Base-by-base conservation (phyloP, 2,888 invertebrate species). In the Mechanitis mazaeus region DNA sequence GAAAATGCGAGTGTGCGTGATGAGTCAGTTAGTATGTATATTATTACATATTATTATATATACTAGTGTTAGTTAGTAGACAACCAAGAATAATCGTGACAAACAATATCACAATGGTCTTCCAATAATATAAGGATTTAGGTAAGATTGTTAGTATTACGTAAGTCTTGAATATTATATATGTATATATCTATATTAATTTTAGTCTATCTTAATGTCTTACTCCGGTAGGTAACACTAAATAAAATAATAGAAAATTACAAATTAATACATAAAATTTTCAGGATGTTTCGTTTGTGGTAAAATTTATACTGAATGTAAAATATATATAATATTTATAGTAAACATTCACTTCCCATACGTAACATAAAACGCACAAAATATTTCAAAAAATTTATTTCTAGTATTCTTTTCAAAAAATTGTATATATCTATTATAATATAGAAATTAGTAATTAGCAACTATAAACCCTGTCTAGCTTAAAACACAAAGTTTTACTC, bases 81-180 rank as follows among this genome's bases (percentile, higher is more conserved):
- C 83, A 90, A 91, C 91, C 90, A 91, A 91, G 91, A 90, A 90
- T 80, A 75, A 88, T 89, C 87, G 69, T 77, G 72, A 85, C 83
- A 87, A 88, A 90, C 84, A 86, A 90, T 90, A 91, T 91, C 90
- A 90, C 90, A 69, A 79, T 78, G 70, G 88, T 89, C 88, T 89
- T 89, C 89, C 88, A 87, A 70, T 70, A 72, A 60, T n/a, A 50
- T 69, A 71, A 71, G 66, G 57, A 46, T 50, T 56, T 65, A 64
- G 11, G 59, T 47, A 63, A 45, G 46, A 56, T 42, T 50, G 54
- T 47, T 20, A 56, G 35, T 42, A 60, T 33, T 38, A 56, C 54
- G 56, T 38, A 56, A 46, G 35, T 47, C 35, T 45, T n/a, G 53
- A 60, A 45, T 57, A 12, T n/a, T 3, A 33, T 11, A n/a, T 55